Conservation (phyloP, 2,797 vertebrate species). For the Echeneis naucrates region DNA sequence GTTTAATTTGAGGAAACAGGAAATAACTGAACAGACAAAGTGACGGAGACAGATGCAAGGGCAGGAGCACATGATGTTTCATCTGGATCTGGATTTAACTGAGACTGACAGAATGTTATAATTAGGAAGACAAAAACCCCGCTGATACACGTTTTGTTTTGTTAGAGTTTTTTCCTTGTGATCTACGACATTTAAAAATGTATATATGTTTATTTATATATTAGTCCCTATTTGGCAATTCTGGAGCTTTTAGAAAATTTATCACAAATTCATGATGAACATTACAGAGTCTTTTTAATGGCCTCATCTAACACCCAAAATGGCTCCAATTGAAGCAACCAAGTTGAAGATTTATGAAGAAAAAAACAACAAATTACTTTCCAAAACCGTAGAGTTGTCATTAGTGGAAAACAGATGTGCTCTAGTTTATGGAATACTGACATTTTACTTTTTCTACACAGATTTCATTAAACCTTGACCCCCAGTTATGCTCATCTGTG, state of each 20-base stretch:
- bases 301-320: background rate
- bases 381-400: background rate
- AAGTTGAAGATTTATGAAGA: no score
- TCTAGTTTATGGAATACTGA: background rate
- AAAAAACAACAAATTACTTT: background rate
- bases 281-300: background rate
- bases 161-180: no score
- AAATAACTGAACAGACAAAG: conserved; percentile 14
- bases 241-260: background rate
- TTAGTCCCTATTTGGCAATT: background rate
- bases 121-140: conserved; percentile 26
- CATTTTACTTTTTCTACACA: background rate
- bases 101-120: conserved; percentile 18
- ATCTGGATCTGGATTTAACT: conserved; percentile 46
- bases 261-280: background rate
- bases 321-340: background rate
- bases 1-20: conserved; percentile 27
- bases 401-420: background rate
- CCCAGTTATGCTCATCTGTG: background rate
- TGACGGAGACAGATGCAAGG: conserved; percentile 33
- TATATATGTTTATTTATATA: no score
- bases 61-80: background rate
- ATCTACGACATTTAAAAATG: background rate
- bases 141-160: background rate
- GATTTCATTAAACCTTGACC: background rate